A percentile compares a stretch with the other conserved stretches of the same genome.
Conservation (phyloP, 2,888 invertebrate genomes). For the Physocephala rufipes region DNA sequence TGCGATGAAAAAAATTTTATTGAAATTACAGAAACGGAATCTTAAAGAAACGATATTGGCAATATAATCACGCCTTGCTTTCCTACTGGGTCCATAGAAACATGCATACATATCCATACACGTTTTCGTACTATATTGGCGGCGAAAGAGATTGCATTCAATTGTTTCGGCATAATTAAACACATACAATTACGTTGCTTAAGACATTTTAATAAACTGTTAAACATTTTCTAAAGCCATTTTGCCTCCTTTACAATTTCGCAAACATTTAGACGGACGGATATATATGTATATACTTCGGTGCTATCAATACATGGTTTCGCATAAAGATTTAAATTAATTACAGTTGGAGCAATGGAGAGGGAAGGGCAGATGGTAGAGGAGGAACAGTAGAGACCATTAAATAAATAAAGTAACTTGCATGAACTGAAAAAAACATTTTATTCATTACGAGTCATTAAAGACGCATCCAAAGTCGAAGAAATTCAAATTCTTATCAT, state of each 20-base stretch:
- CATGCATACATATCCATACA: neutral
- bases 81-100: too few species aligned
- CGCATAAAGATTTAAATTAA: conserved; percentile 14
- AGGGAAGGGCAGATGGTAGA: neutral
- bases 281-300: neutral
- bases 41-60: too few species aligned
- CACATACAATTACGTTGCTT: conserved; percentile 15
- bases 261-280: neutral
- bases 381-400: conserved; percentile 3
- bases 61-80: too few species aligned
- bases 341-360: neutral
- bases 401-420: conserved; percentile 29
- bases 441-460: conserved; percentile 11
- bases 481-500: conserved; percentile 33
- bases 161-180: conserved; percentile 35
- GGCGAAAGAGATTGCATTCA: conserved; percentile 19
- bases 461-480: conserved; percentile 1
- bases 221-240: conserved; percentile 26
- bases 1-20: too few species aligned
- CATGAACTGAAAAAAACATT: conserved; percentile 22
- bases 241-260: neutral
- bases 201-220: conserved; percentile 27
- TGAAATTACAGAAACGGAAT: too few species aligned
- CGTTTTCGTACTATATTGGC: too few species aligned
- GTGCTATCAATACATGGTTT: neutral